These are phyloP conservation scores for Cebus imitator DNA, from an alignment of 2,113 vertebrate genomes.

Conservation along the genomic window DNA sequence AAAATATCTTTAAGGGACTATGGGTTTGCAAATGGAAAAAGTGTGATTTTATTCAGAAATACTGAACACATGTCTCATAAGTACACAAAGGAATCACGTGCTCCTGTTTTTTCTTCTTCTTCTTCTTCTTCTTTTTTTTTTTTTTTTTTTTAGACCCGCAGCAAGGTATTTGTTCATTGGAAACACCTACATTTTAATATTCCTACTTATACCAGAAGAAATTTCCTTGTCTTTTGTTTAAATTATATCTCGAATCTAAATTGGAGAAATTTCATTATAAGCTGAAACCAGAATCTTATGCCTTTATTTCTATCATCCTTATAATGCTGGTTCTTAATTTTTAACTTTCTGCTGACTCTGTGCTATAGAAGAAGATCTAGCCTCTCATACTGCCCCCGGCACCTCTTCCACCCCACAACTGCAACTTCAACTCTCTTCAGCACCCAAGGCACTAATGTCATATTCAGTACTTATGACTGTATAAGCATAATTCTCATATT, in stretches of 20 bases:
- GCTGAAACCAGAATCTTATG: background rate
- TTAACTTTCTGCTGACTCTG: background rate
- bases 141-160: background rate
- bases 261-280: background rate
- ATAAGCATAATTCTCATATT: background rate
- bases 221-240: background rate
- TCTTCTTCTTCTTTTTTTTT: background rate
- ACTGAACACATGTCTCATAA: background rate
- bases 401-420: background rate
- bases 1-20: background rate
- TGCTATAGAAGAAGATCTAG: background rate
- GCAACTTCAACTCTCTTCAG: background rate
- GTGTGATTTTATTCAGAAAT: background rate
- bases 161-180: background rate
- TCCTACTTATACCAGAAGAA: background rate
- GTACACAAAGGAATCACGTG: background rate
- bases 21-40: background rate
- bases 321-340: background rate
- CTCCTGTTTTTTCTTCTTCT: background rate
- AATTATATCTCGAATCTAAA: background rate
- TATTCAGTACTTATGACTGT: background rate
- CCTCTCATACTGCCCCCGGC: background rate
- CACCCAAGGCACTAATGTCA: rapidly evolving
- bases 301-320: background rate
- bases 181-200: background rate